Percentiles rank a stretch among this genome's conserved stretches.
Evolutionary conservation across 2,113 vertebrate species (phyloP).

Genomic region (Ia io): DNA sequence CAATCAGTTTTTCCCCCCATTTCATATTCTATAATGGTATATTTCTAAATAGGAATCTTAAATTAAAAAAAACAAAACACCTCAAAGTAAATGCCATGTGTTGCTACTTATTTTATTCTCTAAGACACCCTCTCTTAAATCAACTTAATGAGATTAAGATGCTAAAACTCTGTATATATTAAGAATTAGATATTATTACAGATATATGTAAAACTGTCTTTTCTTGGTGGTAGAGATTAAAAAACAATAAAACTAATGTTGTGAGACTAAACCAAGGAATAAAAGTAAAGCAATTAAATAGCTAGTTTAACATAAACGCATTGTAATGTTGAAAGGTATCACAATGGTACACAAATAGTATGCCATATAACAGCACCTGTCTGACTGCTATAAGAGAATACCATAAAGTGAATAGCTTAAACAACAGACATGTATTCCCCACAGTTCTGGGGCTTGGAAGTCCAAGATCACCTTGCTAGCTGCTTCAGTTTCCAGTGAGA

Average conservation of each 20-base stretch:
- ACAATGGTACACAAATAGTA: neutral
- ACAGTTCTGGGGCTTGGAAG: neutral
- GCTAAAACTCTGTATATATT: neutral
- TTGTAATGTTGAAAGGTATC: neutral
- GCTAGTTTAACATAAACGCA: neutral
- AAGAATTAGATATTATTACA: neutral
- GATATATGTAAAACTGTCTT: neutral
- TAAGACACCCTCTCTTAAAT: neutral
- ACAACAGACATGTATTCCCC: neutral
- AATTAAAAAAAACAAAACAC: constrained; percentile 1
- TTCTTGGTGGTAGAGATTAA: neutral
- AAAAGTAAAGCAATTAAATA: neutral
- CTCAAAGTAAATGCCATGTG: neutral
- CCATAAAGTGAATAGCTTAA: neutral
- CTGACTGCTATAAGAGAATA: neutral
- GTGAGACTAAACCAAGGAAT: neutral
- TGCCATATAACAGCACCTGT: neutral
- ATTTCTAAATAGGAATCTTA: constrained; percentile 37
- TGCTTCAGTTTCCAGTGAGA: neutral
- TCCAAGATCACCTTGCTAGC: neutral
- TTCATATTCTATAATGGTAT: constrained; percentile 14
- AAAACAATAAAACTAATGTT: neutral
- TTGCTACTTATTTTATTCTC: neutral
- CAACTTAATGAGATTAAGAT: constrained; percentile 28
- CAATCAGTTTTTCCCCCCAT: neutral